phyloP scores from a whole-genome alignment of 2,888 invertebrate species.

The Drosophila siamana region DNA sequence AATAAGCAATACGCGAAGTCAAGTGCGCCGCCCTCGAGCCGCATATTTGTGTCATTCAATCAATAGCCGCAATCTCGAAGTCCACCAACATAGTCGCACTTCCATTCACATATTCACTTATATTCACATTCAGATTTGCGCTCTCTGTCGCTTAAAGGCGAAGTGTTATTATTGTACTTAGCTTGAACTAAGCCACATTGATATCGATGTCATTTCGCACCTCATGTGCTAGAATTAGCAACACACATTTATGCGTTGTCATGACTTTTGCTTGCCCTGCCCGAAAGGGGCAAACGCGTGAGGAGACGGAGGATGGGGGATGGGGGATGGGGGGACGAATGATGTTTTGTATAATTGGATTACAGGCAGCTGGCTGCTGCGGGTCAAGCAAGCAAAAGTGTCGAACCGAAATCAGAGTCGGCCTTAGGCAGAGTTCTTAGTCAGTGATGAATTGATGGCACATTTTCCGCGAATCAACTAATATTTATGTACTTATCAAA shows the following conservation, averaged over 20 bases:
- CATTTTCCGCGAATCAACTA: constrained; percentile 9
- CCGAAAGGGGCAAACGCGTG: background rate
- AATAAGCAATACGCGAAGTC: constrained; percentile 13
- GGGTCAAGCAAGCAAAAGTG: background rate
- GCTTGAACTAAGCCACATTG: constrained; percentile 19
- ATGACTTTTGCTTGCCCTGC: constrained; percentile 7
- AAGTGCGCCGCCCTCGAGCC: constrained; percentile 5
- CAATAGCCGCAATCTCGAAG: background rate
- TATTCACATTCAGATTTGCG: too few species aligned
- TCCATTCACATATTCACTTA: background rate
- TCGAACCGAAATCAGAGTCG: background rate
- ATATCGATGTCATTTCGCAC: constrained; percentile 46
- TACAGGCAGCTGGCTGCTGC: constrained; percentile 8
- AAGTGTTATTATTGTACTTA: too few species aligned
- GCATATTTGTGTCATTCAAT: constrained; percentile 7
- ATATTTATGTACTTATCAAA: constrained; percentile 8
- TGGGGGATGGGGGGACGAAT: background rate
- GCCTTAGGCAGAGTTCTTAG: background rate
- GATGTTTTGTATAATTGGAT: background rate
- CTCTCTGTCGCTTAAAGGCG: too few species aligned
- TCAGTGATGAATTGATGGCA: background rate
- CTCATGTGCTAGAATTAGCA: constrained; percentile 66
- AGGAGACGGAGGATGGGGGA: background rate
- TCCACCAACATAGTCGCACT: background rate
- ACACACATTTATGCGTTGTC: constrained; percentile 31